A percentile compares a stretch with the other conserved stretches of the same genome.
These are phyloP conservation scores for Corvus hawaiiensis DNA, from an alignment of 2,113 vertebrate species.

Conservation along the genomic window DNA sequence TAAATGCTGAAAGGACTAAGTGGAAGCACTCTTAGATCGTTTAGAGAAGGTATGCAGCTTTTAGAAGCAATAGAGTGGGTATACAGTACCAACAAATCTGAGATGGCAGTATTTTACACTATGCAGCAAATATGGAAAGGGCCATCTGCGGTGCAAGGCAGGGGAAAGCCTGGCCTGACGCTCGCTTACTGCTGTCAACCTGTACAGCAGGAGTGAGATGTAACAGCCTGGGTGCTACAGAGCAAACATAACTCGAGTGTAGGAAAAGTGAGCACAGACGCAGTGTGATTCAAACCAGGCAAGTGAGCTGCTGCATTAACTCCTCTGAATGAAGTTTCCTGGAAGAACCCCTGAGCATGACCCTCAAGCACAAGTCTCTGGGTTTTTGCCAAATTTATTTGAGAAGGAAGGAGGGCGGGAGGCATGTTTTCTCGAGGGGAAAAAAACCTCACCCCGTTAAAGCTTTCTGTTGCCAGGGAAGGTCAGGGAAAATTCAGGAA, in stretches of 20 bases:
- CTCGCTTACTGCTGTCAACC: background rate
- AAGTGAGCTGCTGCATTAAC: background rate
- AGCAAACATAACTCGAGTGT: background rate
- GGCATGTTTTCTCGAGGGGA: constrained; percentile 8
- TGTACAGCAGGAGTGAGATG: background rate
- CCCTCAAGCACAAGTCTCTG: background rate
- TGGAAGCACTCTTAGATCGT: background rate
- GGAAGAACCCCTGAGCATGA: background rate
- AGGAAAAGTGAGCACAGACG: background rate
- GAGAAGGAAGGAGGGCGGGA: background rate
- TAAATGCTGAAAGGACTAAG: background rate
- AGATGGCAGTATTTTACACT: background rate
- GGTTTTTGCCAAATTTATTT: constrained; percentile 14
- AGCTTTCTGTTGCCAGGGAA: constrained; percentile 57
- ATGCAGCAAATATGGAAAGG: rapidly evolving
- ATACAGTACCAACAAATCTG: background rate
- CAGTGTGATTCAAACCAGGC: background rate
- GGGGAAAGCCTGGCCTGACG: background rate
- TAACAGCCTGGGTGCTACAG: background rate
- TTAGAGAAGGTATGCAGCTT: background rate
- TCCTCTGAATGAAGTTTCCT: constrained; percentile 14
- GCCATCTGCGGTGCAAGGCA: background rate
- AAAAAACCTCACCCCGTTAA: background rate
- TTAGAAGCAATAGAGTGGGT: background rate
- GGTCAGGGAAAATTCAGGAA: constrained; percentile 58